phyloP scores from a whole-genome alignment of 2,888 invertebrate species.

The Xanthorhoe spadicearia region DNA sequence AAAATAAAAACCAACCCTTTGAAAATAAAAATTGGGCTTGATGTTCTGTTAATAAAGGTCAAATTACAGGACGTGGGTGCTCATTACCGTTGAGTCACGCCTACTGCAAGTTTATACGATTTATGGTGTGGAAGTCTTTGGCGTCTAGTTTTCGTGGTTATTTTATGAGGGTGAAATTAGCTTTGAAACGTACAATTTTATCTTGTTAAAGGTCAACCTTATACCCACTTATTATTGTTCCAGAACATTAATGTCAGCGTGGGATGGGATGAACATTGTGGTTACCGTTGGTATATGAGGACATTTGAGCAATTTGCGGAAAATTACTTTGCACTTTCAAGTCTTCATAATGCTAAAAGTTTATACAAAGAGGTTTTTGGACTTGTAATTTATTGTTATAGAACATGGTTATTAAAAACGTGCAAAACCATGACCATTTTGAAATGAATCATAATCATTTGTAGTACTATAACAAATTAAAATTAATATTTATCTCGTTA shows the following conservation, averaged over 20 bases:
- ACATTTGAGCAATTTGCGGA: neutral
- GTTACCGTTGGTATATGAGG: neutral
- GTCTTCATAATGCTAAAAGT: neutral
- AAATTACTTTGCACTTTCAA: neutral
- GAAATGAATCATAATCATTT: too few relatives aligned
- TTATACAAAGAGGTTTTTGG: neutral
- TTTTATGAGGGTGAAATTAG: conserved; percentile 29
- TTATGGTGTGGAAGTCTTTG: conserved; percentile 38
- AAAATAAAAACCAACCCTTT: conserved; percentile 11
- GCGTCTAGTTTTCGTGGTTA: conserved; percentile 31
- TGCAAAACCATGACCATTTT: too few relatives aligned
- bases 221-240: conserved; percentile 12
- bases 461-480: too few relatives aligned
- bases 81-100: conserved; percentile 68
- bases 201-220: conserved; percentile 21
- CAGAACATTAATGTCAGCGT: neutral
- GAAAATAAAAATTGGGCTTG: conserved; percentile 43
- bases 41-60: conserved; percentile 53
- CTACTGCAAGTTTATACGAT: conserved; percentile 45
- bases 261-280: neutral
- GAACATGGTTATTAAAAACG: too few relatives aligned
- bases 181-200: conserved; percentile 23
- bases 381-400: too few relatives aligned
- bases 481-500: too few relatives aligned
- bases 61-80: conserved; percentile 48